Base-by-base conservation (phyloP, 2,888 invertebrate genomes). In the Onchidella celtica region DNA sequence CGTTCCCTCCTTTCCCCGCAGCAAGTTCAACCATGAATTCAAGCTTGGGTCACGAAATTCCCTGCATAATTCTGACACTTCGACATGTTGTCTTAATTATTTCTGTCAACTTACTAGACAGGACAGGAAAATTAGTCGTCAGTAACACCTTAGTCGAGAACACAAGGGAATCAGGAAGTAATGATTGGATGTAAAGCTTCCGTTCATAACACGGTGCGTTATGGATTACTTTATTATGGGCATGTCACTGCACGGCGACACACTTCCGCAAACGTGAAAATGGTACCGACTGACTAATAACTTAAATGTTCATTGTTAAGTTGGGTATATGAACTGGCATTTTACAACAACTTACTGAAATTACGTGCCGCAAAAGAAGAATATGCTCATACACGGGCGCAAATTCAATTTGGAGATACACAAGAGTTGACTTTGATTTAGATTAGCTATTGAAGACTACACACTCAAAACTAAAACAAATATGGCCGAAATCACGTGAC, bases 401-500 rank as follows among this genome's bases (percentile, higher is more conserved):
- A 27, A 65, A 2, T 63, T 47, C 63, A 59, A 73, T 36, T n/a
- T 59, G 32, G 0, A 47, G 59, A 32, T 73, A 36, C 24, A 59
- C 36, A 73, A 36, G n/a, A 17, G 59, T 32, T 36, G 11, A 34
- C 24, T 73, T 6, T 72, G 59, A 59, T 29, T 57, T n/a, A 1
- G 59, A 73, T 61, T 61, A n/a, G n/a, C 17, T 14, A 14, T n/a
- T 55, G 40, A 73, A 40, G n/a, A 69, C 36, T n/a, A 27, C 34
- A 40, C 27, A 57, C 24, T 40, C 61, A 40, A 47, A 66, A 66
- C 66, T 76, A 55, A 66, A 76, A 66, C 65, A 66, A 76, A 75
- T 55, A 76, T 76, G 76, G 76, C 76, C 55, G 76, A 40, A 24
- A 55, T 76, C 76, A 76, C 76, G 76, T 76, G 76, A 76, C n/a